Evolutionary conservation across 2,888 invertebrate species (phyloP), one percentile per base, ranked within the genome.

Genomic region (Acrobasis consociella): DNA sequence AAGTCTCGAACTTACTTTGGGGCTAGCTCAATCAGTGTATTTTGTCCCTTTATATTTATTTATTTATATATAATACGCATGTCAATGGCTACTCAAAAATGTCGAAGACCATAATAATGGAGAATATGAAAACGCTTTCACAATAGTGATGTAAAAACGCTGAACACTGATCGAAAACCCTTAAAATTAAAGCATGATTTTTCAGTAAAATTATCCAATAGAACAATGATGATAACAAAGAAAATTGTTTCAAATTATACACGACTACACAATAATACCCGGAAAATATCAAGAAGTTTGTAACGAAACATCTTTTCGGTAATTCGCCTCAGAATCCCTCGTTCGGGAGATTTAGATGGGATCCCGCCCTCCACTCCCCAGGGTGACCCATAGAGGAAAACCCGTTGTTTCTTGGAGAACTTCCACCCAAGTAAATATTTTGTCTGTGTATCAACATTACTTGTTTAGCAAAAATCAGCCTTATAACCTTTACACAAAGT

Each of bases 331-430:
- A 85, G 82, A 82, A 85, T 83, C 86, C 83, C 83, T 83, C 79
- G 81, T 87, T 84, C 81, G 82, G 83, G 83, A 85, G 89, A 87
- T 88, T 89, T 87, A 87, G 87, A 85, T 84, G 82, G 85, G 81
- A 85, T 80, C 81, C 85, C 84, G 72, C 85, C 83, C 77, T 76
- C 76, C 70, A 65, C 80, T 85, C 85, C 87, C 88, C 72, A 71
- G 87, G 87, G 87, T 84, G 83, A 87, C 87, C 89, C 86, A 76
- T 76, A 80, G 79, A 86, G 85, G 83, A 82, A 85, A 89, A 85
- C 86, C 87, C 86, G 85, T 89, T 89, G 87, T 88, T 88, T 88
- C 87, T 86, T 86, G 74, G 81, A 82, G 85, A 83, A 85, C 80
- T 83, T 82, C 77, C 74, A 69, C 71, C 71, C 70, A 69, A 71